Evolutionary conservation across 2,888 invertebrate genomes (phyloP).

Genomic region (Nasonia oneida): DNA sequence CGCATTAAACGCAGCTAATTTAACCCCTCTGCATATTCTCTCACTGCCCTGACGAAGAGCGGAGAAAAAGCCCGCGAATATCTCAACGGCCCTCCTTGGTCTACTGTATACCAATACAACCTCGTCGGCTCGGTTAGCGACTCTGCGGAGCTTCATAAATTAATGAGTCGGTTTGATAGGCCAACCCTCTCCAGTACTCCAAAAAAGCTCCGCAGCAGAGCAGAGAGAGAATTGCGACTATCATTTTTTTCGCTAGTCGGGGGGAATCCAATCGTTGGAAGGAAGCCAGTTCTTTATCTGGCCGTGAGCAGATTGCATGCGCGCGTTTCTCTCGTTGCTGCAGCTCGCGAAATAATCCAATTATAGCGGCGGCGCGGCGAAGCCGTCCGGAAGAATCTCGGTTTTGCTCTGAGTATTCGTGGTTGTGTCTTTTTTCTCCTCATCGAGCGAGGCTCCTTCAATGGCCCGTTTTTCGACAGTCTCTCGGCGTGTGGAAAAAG

Average conservation of each 20-base stretch:
- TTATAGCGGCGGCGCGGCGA: constrained; percentile 19
- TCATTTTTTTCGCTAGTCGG: not conserved
- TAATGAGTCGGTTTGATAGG: too few species aligned
- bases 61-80: too few species aligned
- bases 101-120: not conserved
- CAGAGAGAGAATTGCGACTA: not conserved
- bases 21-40: constrained; percentile 6
- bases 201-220: not conserved
- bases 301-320: constrained; percentile 37
- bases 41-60: too few species aligned
- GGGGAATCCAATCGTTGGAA: constrained; percentile 61
- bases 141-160: too few species aligned
- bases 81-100: too few species aligned
- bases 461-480: not conserved
- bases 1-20: constrained; percentile 53
- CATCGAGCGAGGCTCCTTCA: not conserved
- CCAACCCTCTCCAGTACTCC: too few species aligned
- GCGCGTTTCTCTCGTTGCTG: constrained; percentile 1
- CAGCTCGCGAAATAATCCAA: constrained; percentile 51
- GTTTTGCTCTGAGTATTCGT: not conserved
- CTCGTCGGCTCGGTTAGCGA: not conserved
- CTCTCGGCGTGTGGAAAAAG: not conserved
- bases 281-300: constrained; percentile 64
- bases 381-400: not conserved
- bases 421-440: not conserved